Percentiles rank a stretch among this genome's conserved stretches.
phyloP scores from a whole-genome alignment of 2,113 vertebrate species.

The Ibidorhyncha struthersii region DNA sequence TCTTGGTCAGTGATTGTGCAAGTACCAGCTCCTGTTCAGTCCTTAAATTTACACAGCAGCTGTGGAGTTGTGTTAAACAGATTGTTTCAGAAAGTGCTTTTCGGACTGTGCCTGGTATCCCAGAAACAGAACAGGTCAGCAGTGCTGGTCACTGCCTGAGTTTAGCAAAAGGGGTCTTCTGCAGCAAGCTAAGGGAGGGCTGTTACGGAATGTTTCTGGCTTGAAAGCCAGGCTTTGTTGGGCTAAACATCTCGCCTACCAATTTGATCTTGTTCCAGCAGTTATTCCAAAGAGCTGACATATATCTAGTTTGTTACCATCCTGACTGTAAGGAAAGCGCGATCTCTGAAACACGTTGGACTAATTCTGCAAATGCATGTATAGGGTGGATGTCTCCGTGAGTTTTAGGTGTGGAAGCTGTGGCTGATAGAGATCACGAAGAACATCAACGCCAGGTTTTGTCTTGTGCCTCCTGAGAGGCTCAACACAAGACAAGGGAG shows the following conservation, averaged over 20 bases:
- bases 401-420: not conserved
- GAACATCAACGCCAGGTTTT: not conserved
- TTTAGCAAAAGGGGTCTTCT: not conserved
- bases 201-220: not conserved
- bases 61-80: not conserved
- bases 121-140: not conserved
- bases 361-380: not conserved
- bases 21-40: not conserved
- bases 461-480: constrained; percentile 5
- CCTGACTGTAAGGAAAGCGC: not conserved
- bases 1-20: not conserved
- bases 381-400: not conserved
- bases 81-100: not conserved
- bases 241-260: not conserved
- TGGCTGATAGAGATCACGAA: not conserved
- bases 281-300: not conserved
- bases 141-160: not conserved
- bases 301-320: not conserved
- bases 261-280: constrained; percentile 1
- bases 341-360: not conserved
- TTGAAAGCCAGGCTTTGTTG: not conserved
- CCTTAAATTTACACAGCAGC: not conserved
- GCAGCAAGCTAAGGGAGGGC: not conserved
- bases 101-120: not conserved
- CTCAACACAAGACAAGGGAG: not conserved